Conservation (phyloP, 2,113 vertebrate genomes). For the Lontra canadensis region DNA sequence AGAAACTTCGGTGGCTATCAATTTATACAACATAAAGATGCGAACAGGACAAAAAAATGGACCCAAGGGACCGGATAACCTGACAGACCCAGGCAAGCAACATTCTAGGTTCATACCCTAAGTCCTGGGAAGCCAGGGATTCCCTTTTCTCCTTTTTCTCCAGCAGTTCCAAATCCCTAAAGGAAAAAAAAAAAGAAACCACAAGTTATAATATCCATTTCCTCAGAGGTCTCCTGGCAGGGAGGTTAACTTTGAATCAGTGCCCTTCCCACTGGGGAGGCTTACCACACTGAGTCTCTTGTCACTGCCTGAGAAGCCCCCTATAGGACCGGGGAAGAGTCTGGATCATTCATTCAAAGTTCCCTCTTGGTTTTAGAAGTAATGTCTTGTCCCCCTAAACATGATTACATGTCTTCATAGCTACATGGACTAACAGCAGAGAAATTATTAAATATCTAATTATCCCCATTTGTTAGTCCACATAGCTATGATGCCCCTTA, state of each 20-base stretch:
- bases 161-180: conserved; percentile 86
- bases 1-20: conserved; percentile 2
- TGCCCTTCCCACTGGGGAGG: not conserved
- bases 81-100: conserved; percentile 18
- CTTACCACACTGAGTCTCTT: not conserved
- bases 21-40: not conserved
- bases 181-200: conserved; percentile 42
- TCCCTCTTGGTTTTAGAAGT: conserved; percentile 10
- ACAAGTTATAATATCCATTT: conserved; percentile 37
- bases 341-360: not conserved
- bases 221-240: not conserved
- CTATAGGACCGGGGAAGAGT: not conserved
- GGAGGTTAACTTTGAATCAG: conserved; percentile 3
- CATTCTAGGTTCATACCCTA: conserved; percentile 87
- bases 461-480: no score
- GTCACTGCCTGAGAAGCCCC: not conserved
- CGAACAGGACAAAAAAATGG: not conserved
- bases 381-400: not conserved
- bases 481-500: no score
- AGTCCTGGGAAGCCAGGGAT: conserved; percentile 92
- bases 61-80: not conserved
- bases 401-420: not conserved
- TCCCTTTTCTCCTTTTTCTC: conserved; percentile 93
- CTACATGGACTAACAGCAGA: not conserved
- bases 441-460: not conserved